These are phyloP conservation scores for Parasteatoda tepidariorum DNA, from an alignment of 1,140 invertebrate genomes.

Conservation along the genomic window DNA sequence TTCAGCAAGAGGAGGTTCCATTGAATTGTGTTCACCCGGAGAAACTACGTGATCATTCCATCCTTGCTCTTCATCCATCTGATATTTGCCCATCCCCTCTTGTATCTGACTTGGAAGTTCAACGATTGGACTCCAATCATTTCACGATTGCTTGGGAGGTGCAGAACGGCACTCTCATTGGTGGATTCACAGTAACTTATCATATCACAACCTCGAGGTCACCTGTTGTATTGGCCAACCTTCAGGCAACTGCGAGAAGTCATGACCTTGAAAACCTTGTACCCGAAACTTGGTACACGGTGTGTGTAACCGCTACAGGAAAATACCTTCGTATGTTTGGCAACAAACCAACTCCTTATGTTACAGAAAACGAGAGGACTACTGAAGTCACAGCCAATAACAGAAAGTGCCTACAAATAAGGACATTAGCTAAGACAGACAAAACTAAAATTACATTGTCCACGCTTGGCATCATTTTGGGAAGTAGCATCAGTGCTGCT, in stretches of 20 bases:
- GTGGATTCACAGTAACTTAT: constrained; percentile 87
- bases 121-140: constrained; percentile 87
- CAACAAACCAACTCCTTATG: constrained; percentile 62
- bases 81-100: constrained; percentile 85
- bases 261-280: constrained; percentile 79
- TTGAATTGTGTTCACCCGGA: constrained; percentile 83
- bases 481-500: constrained; percentile 84
- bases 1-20: constrained; percentile 66
- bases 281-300: constrained; percentile 82
- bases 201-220: constrained; percentile 75
- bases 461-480: constrained; percentile 82
- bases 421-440: constrained; percentile 62
- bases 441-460: constrained; percentile 63
- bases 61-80: constrained; percentile 82
- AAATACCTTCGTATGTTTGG: constrained; percentile 71
- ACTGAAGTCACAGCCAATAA: constrained; percentile 57
- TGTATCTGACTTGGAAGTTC: constrained; percentile 83
- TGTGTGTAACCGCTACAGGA: constrained; percentile 85
- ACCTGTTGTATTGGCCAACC: constrained; percentile 46
- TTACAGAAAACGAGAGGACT: constrained; percentile 49
- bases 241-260: constrained; percentile 25
- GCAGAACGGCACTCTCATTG: constrained; percentile 85
- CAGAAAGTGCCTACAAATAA: constrained; percentile 65
- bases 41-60: constrained; percentile 79
- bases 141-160: constrained; percentile 89